Base-by-base conservation (phyloP, 2,888 invertebrate species). In the Lithosia quadra region DNA sequence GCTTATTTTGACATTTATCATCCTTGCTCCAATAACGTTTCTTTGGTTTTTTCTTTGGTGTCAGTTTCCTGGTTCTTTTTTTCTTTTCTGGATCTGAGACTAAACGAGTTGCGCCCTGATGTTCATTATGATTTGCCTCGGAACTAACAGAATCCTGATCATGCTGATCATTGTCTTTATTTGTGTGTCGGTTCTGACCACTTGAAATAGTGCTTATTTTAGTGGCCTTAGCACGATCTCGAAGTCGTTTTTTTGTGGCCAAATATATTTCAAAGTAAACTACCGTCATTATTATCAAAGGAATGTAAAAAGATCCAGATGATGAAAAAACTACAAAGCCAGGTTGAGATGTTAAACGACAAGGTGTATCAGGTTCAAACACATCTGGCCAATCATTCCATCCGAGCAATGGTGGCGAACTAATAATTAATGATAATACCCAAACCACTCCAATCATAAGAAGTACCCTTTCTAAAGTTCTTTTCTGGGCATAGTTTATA, bases 221-320 rank as follows among this genome's bases (percentile, higher is more conserved):
- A 8, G 98, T 97, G 28, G 98, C 98, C 83, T 97, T 96, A 39
- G 98, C 98, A 33, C 98, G 95, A 85, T 98, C 98, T 56, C 98
- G 94, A 36, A 98, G 92, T 72, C 99, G 95, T 82, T 98, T 96
- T 73, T 98, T 96, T 1, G 99, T 99, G 2, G 99, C 99, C 80
- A 99, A 95, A 91, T 98, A 99, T 86, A 99, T 99, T 95, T 99
- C 98, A 74, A 99, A 96, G 91, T 99, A 99, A 11, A 99, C 99
- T 87, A 98, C 97, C 65, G 99, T 97, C 99, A 99, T 99, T 83
- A 99, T 97, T 72, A 98, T 94, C 81, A 99, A 92, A 0, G 99
- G 99, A 80, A 99, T 98, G 94, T 97, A 99, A 95, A 99, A 99
- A 0, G 99, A 99, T 49, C 99, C 99, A 22, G 98, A 96, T 0